Evolutionary conservation across 1,140 invertebrate genomes (phyloP), one percentile per base, ranked within the genome.

Genomic region (Cephus cinctus): DNA sequence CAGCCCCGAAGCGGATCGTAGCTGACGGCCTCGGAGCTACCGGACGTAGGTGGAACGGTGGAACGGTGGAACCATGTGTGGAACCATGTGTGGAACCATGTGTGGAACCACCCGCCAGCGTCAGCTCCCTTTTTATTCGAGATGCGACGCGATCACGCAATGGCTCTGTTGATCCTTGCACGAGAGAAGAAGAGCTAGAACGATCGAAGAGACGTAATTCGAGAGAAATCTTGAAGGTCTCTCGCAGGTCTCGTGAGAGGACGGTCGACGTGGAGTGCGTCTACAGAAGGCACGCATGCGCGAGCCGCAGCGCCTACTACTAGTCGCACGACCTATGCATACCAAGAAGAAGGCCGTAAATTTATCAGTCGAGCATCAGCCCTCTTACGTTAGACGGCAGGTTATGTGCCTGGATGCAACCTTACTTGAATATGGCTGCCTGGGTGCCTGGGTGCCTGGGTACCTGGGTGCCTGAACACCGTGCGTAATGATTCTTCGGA

Each of bases 31-130:
- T 50, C 42, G 23, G 47, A 45, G 47, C 52, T 54, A 58, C 63
- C 63, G 69, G 67, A 73, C 67, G 56, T 68, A 62, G 61, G 69
- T 65, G 70, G n/a, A n/a, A n/a, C n/a, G n/a, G n/a, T n/a, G n/a
- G n/a, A n/a, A n/a, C n/a, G n/a, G n/a, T n/a, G n/a, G n/a, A n/a
- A n/a, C n/a, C n/a, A n/a, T n/a, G n/a, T n/a, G n/a, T n/a, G n/a
- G n/a, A n/a, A n/a, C n/a, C n/a, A n/a, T n/a, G n/a, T n/a, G n/a
- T n/a, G n/a, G n/a, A n/a, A n/a, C n/a, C n/a, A n/a, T n/a, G n/a
- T n/a, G n/a, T n/a, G n/a, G 57, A 57, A 57, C 58, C 66, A 69
- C 65, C 67, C 64, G 60, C 69, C 50, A 54, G 55, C 57, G 48
- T 62, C 46, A 50, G 47, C 47, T 38, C 21, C 23, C 14, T 23